Evolutionary conservation across 2,797 vertebrate species (phyloP), one percentile per base, ranked within the genome.

Genomic region (Toxotes lorentzi): DNA sequence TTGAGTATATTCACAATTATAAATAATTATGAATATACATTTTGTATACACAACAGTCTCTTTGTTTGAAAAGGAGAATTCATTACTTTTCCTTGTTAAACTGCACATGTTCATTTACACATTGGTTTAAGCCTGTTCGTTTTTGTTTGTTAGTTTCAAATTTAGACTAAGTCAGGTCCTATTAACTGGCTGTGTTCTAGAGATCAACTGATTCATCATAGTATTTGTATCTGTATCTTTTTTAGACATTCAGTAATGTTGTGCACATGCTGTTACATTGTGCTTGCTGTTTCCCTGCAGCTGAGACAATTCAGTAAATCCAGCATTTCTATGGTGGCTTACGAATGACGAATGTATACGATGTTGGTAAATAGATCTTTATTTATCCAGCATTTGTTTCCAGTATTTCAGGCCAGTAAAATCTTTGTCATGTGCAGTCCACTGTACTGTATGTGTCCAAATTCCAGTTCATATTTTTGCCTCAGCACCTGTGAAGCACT

Each of bases 51-150:
- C 6, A 34, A 34, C 32, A 34, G 32, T 34, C 32, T 34, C 32
- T 63, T 63, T 64, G 43, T 58, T 50, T 70, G 43, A 65, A 65
- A 38, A 5, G 32, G 30, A 7, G 17, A 34, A 73, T 64, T 40
- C 4, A 65, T 60, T 5, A 68, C 51, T 63, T 61, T 17, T 61
- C 21, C 2, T 51, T 53, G 34, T 50, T 62, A 27, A 68, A 58
- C 68, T 63, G 34, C 48, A 40, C 14, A 9, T 70, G 21, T 53
- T 38, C 4, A 7, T 69, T 73, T 54, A 47, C 10, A 7, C 3
- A 2, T 12, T 65, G 24, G 59, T 14, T 27, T n/a, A 7, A 4
- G 30, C 24, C 27, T n/a, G n/a, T n/a, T n/a, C n/a, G n/a, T n/a
- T n/a, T n/a, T n/a, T 23, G 27, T 76, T 38, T 57, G 41, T 45